A percentile compares a stretch with the other conserved stretches of the same genome.
Evolutionary conservation across 2,113 vertebrate species (phyloP).

Genomic region (Stigmatopora argus): DNA sequence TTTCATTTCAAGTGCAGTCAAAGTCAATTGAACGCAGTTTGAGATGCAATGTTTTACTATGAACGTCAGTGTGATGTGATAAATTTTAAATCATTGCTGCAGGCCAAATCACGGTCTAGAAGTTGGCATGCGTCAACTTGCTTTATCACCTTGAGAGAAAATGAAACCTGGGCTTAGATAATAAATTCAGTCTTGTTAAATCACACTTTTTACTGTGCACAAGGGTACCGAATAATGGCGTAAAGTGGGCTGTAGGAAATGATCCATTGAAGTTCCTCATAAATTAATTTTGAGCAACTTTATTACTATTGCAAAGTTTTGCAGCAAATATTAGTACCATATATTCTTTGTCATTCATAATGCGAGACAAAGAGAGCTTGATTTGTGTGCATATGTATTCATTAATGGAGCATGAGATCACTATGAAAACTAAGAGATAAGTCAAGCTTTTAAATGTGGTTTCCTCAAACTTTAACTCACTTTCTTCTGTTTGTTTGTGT

Average conservation of each 20-base stretch:
- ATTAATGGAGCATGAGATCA: too few species aligned
- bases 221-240: neutral
- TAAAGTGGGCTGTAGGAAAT: neutral
- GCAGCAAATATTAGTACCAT: neutral
- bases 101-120: neutral
- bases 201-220: neutral
- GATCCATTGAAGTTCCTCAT: neutral
- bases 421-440: neutral
- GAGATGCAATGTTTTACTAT: neutral
- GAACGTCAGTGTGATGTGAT: neutral
- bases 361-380: neutral
- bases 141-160: constrained; percentile 20
- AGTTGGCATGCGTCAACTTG: constrained; percentile 35
- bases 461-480: neutral
- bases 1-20: neutral
- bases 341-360: neutral
- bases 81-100: neutral
- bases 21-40: neutral
- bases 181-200: constrained; percentile 20
- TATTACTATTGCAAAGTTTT: neutral
- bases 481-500: constrained; percentile 5
- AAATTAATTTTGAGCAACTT: neutral
- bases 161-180: constrained; percentile 4
- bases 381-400: too few species aligned
- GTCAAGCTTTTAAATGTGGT: neutral